Evolutionary conservation across 2,797 vertebrate species (phyloP).

Genomic region (Thripadectes ignobilis): DNA sequence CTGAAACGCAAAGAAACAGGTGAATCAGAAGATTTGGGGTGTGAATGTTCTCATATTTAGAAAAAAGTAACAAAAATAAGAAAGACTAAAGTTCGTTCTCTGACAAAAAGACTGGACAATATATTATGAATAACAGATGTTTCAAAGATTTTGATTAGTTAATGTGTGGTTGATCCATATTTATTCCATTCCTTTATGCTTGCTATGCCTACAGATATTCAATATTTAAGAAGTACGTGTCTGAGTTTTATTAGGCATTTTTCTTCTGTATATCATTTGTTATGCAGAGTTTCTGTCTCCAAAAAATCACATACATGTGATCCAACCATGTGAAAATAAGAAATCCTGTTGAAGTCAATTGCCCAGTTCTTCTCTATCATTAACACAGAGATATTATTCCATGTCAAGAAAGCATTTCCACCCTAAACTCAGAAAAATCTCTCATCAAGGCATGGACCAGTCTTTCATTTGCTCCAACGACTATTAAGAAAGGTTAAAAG

Average conservation of each 20-base stretch:
- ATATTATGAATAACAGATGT: rapidly evolving
- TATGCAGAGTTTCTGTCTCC: not conserved
- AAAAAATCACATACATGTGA: not conserved
- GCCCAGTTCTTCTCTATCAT: not conserved
- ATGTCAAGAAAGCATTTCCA: not conserved
- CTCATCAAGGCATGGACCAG: not conserved
- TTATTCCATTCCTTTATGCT: not conserved
- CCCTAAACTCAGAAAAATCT: not conserved
- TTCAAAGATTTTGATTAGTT: not conserved
- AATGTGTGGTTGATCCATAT: not conserved
- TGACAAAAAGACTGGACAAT: not conserved
- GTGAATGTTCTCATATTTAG: not conserved
- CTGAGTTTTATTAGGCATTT: not conserved
- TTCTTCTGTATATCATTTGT: not conserved
- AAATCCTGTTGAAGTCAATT: not conserved
- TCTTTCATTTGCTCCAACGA: not conserved
- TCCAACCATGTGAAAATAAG: not conserved
- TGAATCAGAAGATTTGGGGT: not conserved
- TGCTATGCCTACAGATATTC: not conserved
- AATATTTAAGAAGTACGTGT: not conserved
- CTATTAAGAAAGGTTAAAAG: not conserved
- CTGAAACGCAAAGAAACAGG: not conserved
- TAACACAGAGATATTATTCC: not conserved
- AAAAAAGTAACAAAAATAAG: not conserved
- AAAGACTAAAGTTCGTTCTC: not conserved